These are phyloP conservation scores for Heteromurus nitidus DNA, from an alignment of 2,888 invertebrate genomes.

Conservation along the genomic window DNA sequence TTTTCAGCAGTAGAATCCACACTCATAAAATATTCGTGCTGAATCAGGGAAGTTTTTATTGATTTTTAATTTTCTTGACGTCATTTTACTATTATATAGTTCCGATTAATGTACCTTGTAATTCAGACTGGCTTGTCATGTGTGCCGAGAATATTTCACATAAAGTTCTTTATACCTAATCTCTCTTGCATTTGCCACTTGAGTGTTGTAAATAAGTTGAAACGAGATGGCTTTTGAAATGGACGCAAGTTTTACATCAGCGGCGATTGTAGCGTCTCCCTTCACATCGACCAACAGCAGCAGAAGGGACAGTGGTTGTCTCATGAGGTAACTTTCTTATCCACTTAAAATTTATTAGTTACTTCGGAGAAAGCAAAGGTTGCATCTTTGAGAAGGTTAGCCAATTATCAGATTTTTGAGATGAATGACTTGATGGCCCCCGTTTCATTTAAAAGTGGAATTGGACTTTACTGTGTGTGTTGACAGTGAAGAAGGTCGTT, in stretches of 20 bases:
- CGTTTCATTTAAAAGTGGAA: too few relatives aligned
- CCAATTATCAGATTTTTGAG: slow-evolving; percentile 3
- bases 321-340: slow-evolving; percentile 49
- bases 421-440: not conserved
- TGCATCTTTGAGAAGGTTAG: not conserved
- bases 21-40: too few relatives aligned
- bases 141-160: slow-evolving; percentile 59
- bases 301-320: slow-evolving; percentile 55
- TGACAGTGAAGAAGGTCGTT: slow-evolving; percentile 12
- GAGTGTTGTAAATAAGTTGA: slow-evolving; percentile 6
- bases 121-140: slow-evolving; percentile 60
- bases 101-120: slow-evolving; percentile 55
- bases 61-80: too few relatives aligned
- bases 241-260: slow-evolving; percentile 44
- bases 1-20: too few relatives aligned
- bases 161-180: slow-evolving; percentile 54
- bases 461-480: not conserved
- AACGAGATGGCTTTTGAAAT: slow-evolving; percentile 51
- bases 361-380: slow-evolving; percentile 8
- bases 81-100: too few relatives aligned
- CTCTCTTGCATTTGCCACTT: not conserved
- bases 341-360: not conserved
- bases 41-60: too few relatives aligned
- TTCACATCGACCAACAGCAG: slow-evolving; percentile 25
- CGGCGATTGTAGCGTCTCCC: slow-evolving; percentile 37